Evolutionary conservation across 2,888 invertebrate species (phyloP), one percentile per base, ranked within the genome.

Genomic region (Lottia gigantea): DNA sequence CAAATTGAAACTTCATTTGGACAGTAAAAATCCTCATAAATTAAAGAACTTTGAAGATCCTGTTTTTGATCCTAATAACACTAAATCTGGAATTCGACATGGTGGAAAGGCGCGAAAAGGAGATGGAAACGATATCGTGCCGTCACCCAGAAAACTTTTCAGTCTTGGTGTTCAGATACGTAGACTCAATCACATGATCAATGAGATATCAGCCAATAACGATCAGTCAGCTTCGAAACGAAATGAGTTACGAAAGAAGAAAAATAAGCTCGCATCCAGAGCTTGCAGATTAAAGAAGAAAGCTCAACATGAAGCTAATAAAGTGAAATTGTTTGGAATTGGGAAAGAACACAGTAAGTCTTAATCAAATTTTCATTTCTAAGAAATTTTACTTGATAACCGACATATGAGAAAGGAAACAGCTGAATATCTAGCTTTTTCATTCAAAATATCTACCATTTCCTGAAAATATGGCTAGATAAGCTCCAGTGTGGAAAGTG

Each of bases 251-350:
- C 82, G 97, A 70, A 97, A 97, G 89, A 98, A 98, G 89, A 98
- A 98, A 88, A 98, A 98, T 88, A 98, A 98, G 90, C 91, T 98
- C 70, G 98, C 98, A 14, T 98, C 98, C 0, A 91, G 98, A 75
- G 98, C 97, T 46, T 98, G 98, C 88, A 92, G 98, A 47, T 91
- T 98, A 84, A 98, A 98, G 92, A 98, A 98, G 90, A 98, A 98
- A 90, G 98, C 98, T 6, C 98, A 98, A 87, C 98, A 98, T 88
- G 98, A 98, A 90, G 98, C 98, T 2, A 98, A 98, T 88, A 98
- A 98, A 90, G 93, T 98, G 70, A 98, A 98, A 90, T 90, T 98
- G 2, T 95, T 92, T 87, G 98, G 98, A 49, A 91, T 98, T 80
- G 96, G 97, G 89, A 92, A 93, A 83, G 98, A 98, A 90, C 98